Evolutionary conservation across 2,113 vertebrate genomes (phyloP), one percentile per base, ranked within the genome.

Genomic region (Callospermophilus lateralis): DNA sequence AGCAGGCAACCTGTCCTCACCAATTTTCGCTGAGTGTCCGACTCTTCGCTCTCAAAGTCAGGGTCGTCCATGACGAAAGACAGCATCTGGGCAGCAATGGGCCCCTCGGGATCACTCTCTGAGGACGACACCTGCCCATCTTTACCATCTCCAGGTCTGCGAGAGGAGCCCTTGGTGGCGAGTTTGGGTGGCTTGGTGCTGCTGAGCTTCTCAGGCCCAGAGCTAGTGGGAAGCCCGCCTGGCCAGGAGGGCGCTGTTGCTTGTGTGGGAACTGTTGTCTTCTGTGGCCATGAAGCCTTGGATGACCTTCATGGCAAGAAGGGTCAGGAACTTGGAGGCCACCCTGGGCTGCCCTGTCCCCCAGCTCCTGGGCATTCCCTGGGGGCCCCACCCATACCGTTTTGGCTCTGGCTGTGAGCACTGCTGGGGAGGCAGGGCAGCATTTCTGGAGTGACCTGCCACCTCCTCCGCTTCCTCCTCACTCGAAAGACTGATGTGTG

Each of bases 51-150:
- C 85, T 99, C 99, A 0, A 99, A 99, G 98, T 99, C 99, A 0
- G 99, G 99, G 98, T 99, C 99, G 1, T 99, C 99, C 99, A 99
- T 99, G 95, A 99, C 98, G 3, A 99, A 99, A 0, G 99, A 99
- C 45, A 99, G 99, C 99, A 99, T 99, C 98, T 99, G 99, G 26
- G 99, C 99, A 19, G 99, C 99, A 1, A 99, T 98, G 0, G 99
- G 99, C 12, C 98, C 99, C 94, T 99, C 99, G 0, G 97, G 98
- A 86, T 99, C 99, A 0, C 99, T 99, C 68, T 99, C 99, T 0
- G 99, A 99, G 0, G 99, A 99, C 6, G 99, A 99, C 0, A 92
- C 93, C 37, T 97, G 96, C 86, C 97, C 11, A 42, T 72, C 98
- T 84, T 72, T 97, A 48, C 78, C 67, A 22, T 97, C 97, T 87